Evolutionary conservation across 1,140 invertebrate species (phyloP).

Genomic region (Chrysomallon squamiferum): DNA sequence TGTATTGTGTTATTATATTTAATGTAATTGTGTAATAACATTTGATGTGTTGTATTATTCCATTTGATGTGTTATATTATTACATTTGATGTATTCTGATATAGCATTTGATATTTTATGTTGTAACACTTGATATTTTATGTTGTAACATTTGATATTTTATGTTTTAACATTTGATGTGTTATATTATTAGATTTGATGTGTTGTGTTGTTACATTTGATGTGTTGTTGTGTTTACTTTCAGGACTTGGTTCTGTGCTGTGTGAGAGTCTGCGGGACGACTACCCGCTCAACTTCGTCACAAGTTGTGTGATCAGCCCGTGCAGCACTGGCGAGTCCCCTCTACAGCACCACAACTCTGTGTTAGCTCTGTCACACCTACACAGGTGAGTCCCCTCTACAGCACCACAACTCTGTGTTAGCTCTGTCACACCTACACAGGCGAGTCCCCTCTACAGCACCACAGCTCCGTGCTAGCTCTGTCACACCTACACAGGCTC

Average conservation of each 20-base stretch:
- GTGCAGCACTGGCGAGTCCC: slow-evolving; percentile 56
- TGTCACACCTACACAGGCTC: background rate
- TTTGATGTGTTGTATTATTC: too few species aligned
- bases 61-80: too few species aligned
- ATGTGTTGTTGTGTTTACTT: background rate
- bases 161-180: too few species aligned
- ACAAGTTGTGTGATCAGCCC: slow-evolving; percentile 57
- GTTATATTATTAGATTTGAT: too few species aligned
- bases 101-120: too few species aligned
- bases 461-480: background rate
- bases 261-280: slow-evolving; percentile 49
- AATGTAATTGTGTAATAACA: too few species aligned
- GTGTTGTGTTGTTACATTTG: too few species aligned
- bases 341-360: slow-evolving; percentile 59
- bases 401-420: background rate
- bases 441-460: too few species aligned
- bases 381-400: slow-evolving; percentile 42
- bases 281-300: slow-evolving; percentile 50
- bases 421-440: background rate
- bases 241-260: slow-evolving; percentile 54
- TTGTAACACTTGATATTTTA: too few species aligned
- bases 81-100: too few species aligned
- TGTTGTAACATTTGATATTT: too few species aligned
- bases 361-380: slow-evolving; percentile 47
- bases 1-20: too few species aligned